Evolutionary conservation across 2,113 vertebrate genomes (phyloP).

Genomic region (Tragelaphus imberbis): DNA sequence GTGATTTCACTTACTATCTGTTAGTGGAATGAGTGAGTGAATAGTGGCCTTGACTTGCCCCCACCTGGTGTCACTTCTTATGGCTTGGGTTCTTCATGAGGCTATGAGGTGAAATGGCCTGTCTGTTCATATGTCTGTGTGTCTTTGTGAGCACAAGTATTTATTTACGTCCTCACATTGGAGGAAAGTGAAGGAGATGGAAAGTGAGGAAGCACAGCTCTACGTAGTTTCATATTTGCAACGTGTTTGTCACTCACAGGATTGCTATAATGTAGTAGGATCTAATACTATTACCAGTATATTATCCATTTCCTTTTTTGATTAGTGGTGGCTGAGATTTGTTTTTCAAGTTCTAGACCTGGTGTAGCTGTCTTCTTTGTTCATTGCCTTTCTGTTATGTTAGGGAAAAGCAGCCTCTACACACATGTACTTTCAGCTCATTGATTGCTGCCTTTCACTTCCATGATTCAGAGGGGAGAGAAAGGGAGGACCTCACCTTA

Average conservation of each 20-base stretch:
- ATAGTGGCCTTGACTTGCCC: not conserved
- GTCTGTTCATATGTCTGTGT: not conserved
- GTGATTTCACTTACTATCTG: not conserved
- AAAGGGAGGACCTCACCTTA: not conserved
- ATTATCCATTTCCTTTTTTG: not conserved
- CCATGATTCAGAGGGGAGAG: not conserved
- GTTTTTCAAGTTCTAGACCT: not conserved
- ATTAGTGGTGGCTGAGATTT: not conserved
- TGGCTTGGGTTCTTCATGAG: not conserved
- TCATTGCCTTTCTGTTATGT: not conserved
- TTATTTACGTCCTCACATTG: fast-evolving
- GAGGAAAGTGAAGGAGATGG: not conserved
- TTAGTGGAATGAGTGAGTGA: not conserved
- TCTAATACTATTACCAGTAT: not conserved
- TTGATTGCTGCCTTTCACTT: not conserved
- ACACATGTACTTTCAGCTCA: not conserved
- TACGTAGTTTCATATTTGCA: not conserved
- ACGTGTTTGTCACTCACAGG: not conserved
- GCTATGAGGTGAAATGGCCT: not conserved
- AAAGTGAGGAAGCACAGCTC: not conserved
- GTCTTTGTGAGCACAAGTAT: not conserved
- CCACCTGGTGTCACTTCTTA: not conserved
- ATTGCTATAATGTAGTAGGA: not conserved
- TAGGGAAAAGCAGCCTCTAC: not conserved
- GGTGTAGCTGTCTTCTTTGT: not conserved